Evolutionary conservation across 2,797 vertebrate species (phyloP).

Genomic region (Mycteria americana): DNA sequence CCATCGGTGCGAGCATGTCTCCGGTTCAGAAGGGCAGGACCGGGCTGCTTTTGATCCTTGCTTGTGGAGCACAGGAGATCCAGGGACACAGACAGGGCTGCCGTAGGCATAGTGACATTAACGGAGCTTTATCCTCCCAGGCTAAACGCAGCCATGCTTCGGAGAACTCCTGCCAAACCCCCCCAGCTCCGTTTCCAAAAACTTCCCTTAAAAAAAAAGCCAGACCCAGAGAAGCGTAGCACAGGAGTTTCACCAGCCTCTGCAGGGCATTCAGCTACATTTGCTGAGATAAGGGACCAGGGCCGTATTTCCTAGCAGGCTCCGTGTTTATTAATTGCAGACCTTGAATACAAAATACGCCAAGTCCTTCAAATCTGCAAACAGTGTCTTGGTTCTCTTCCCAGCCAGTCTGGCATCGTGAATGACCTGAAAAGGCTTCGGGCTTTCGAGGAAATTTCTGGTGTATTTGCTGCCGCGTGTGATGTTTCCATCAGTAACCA

Average conservation of each 20-base stretch:
- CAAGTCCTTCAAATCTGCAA: background rate
- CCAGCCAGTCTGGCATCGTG: background rate
- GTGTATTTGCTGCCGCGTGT: background rate
- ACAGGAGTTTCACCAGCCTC: background rate
- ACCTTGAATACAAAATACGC: background rate
- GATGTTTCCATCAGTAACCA: background rate
- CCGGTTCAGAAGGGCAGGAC: background rate
- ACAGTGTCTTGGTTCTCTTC: background rate
- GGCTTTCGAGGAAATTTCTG: background rate
- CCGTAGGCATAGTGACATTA: rapidly evolving
- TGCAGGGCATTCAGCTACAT: rapidly evolving
- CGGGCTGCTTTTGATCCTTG: background rate
- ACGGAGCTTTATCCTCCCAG: background rate
- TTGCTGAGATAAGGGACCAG: background rate
- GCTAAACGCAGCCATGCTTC: background rate
- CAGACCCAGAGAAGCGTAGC: rapidly evolving
- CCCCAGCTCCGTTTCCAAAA: background rate
- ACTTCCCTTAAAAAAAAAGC: background rate
- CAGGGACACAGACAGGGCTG: background rate
- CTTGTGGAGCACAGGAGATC: background rate
- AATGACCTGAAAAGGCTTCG: background rate
- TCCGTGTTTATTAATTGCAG: background rate
- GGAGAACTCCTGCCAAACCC: background rate
- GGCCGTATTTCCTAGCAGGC: background rate
- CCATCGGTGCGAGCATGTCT: rapidly evolving